Percentiles rank a stretch among this genome's conserved stretches.
phyloP scores from a whole-genome alignment of 2,888 invertebrate genomes.

The Stenodema calcarata region DNA sequence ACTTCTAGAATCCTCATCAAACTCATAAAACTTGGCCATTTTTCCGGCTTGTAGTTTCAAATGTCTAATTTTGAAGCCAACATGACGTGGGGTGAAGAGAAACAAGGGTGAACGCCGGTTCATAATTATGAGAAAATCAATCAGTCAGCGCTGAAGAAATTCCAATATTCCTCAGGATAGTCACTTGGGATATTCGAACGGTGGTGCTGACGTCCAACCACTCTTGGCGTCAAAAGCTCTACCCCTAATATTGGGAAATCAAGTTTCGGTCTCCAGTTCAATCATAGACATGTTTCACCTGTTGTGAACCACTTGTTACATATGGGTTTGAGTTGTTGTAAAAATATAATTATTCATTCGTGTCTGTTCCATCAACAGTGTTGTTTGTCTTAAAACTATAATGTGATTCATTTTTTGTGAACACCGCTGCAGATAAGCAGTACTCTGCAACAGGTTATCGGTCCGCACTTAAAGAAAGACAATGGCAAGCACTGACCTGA shows the following conservation, averaged over 20 bases:
- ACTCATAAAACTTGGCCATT: no score
- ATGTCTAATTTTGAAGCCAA: no score
- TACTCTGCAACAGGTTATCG: background rate
- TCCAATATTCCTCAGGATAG: no score
- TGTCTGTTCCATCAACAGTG: background rate
- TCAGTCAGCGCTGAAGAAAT: no score
- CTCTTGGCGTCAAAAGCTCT: no score
- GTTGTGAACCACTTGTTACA: background rate
- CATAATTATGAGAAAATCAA: no score
- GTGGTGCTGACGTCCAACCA: no score
- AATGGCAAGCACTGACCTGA: background rate
- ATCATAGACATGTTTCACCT: background rate
- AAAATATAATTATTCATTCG: background rate
- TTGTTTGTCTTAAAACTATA: background rate
- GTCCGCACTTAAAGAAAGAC: background rate
- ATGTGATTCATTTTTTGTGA: background rate
- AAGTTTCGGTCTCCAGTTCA: background rate
- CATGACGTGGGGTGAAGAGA: no score
- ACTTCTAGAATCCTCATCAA: no score
- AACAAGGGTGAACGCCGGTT: no score
- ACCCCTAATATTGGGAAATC: background rate
- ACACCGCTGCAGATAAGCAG: background rate
- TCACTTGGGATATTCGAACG: no score
- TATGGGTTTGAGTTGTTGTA: background rate
- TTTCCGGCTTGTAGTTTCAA: no score